Evolutionary conservation across 2,888 invertebrate genomes (phyloP).

Genomic region (Conistra vaccinii): DNA sequence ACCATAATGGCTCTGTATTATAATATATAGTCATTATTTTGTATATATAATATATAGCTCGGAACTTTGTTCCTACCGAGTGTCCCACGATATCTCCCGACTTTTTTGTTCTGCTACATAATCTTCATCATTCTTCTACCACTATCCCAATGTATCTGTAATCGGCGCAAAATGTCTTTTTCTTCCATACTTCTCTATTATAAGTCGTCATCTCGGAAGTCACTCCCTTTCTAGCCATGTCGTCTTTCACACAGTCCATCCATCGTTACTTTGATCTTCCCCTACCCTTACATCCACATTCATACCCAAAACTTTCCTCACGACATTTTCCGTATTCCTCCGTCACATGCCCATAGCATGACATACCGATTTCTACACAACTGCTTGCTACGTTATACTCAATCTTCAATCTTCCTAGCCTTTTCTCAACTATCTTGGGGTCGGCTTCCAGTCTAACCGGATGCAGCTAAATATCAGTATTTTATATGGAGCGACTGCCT

Average conservation of each 20-base stretch:
- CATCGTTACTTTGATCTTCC: not conserved
- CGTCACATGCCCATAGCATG: not conserved
- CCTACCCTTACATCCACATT: not conserved
- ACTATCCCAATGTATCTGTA: not conserved
- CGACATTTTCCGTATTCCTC: not conserved
- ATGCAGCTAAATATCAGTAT: too few relatives aligned
- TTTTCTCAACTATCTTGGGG: too few relatives aligned
- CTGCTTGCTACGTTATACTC: too few relatives aligned
- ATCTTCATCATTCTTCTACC: not conserved
- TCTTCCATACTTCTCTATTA: not conserved
- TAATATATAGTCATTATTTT: too few relatives aligned
- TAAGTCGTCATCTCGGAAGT: not conserved
- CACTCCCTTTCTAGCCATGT: not conserved
- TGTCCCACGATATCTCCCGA: too few relatives aligned
- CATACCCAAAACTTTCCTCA: not conserved
- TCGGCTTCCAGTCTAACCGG: too few relatives aligned
- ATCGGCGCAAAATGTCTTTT: not conserved
- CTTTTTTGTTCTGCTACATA: not conserved
- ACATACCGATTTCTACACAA: not conserved
- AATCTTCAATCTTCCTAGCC: too few relatives aligned
- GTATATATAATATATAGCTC: too few relatives aligned
- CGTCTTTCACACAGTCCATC: not conserved
- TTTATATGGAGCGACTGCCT: too few relatives aligned
- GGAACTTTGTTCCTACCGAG: too few relatives aligned
- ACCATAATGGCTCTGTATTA: too few relatives aligned